phyloP scores from a whole-genome alignment of 2,113 vertebrate species.

The Progne subis region DNA sequence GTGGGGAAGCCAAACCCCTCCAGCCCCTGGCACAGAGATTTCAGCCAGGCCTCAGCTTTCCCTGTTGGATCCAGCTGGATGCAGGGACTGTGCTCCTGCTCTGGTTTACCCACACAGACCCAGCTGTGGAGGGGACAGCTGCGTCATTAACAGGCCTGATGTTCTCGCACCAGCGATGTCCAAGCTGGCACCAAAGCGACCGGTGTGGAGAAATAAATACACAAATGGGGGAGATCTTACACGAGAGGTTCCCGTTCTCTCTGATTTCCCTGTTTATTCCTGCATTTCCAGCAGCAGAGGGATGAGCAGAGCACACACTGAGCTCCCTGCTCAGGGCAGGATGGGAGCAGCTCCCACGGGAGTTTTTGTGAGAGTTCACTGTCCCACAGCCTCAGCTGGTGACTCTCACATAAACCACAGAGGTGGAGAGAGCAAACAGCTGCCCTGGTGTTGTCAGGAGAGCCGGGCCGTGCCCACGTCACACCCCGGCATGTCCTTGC shows the following conservation, averaged over 20 bases:
- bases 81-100: rapidly evolving
- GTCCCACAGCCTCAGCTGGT: background rate
- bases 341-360: background rate
- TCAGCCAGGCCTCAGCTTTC: background rate
- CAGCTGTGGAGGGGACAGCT: background rate
- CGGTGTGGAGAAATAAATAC: background rate
- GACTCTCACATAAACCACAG: background rate
- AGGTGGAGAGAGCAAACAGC: background rate
- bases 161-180: background rate
- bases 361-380: background rate
- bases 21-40: background rate
- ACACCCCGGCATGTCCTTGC: background rate
- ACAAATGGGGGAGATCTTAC: background rate
- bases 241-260: background rate
- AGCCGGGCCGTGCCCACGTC: background rate
- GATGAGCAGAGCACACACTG: background rate
- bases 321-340: background rate
- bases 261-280: background rate
- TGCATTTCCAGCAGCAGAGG: background rate
- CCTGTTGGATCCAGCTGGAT: background rate
- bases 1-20: background rate
- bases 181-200: background rate
- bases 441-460: background rate
- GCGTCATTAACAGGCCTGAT: background rate
- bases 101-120: background rate